Evolutionary conservation across 2,113 vertebrate genomes (phyloP), one percentile per base, ranked within the genome.

Genomic region (Sinocyclocheilus rhinocerous): DNA sequence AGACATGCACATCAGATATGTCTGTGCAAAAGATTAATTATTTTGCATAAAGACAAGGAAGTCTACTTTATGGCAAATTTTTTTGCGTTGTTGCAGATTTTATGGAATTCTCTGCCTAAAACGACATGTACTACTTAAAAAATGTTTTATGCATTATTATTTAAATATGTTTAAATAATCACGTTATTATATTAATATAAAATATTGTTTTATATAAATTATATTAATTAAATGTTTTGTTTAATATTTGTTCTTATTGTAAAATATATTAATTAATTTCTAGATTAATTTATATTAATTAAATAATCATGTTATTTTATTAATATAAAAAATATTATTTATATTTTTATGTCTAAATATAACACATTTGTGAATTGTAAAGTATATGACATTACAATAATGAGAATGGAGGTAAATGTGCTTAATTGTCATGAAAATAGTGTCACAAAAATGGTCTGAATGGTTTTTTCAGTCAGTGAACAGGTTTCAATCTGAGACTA

Each of bases 1-100:
- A 85, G 87, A 90, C 88, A 87, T 87, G 92, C 93, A 94, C 90
- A 91, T 91, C 93, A 94, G 91, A 91, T 93, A 89, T 91, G 87
- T 89, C 89, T 90, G 87, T 90, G 90, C 90, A 90, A 87, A 86
- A 83, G 87, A 88, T 85, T 69, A 88, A 88, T 87, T 86, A 90
- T 87, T 92, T 89, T 91, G 84, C 80, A 69, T 65, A 84, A 85
- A 26, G 22, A 76, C 20, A 15, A 75, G 33, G 72, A 69, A 69
- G 15, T 3, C 72, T 39, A n/a, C 18, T 75, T 75, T 33, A 36
- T 29, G 33, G 39, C 39, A 9, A 0, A 8, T 3, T 7, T 70
- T 22, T 75, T n/a, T 45, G 29, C 65, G 36, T 33, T 33, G 26
- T 69, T 26, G 29, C 59, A 12, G n/a, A 16, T 67, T 16, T 48